A percentile compares a stretch with the other conserved stretches of the same genome.
Conservation (phyloP, 2,797 vertebrate genomes). For the Pangasius macronema region DNA sequence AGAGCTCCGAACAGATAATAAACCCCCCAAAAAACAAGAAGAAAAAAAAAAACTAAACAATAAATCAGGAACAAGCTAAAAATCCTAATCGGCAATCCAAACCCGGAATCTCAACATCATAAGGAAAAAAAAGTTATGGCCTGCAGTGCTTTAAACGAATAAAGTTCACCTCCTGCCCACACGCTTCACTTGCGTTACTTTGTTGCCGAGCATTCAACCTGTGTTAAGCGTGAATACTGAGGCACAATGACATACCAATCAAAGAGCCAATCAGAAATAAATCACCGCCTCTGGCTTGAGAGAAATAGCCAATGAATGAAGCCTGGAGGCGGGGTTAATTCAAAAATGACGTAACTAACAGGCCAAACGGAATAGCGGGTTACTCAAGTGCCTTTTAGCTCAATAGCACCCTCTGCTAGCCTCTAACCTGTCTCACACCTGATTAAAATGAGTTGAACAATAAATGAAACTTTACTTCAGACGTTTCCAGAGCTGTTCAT, state of each 20-base stretch:
- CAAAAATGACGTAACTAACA: conserved; percentile 44
- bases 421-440: background rate
- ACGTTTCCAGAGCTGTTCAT: background rate
- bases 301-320: conserved; percentile 42
- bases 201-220: conserved; percentile 56
- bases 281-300: background rate
- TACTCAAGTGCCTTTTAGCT: background rate
- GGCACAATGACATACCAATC: conserved; percentile 32
- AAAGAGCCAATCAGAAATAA: conserved; percentile 47
- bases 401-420: conserved; percentile 44
- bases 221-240: conserved; percentile 30
- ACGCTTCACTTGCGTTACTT: conserved; percentile 50
- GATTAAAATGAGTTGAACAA: background rate
- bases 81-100: background rate
- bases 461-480: background rate
- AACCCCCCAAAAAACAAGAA: too few relatives aligned
- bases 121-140: background rate
- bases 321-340: conserved; percentile 12
- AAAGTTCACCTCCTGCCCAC: conserved; percentile 47
- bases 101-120: background rate
- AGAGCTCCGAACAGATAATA: background rate
- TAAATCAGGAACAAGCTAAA: background rate
- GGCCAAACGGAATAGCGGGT: background rate
- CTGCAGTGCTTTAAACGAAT: background rate
- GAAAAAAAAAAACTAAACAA: background rate